Evolutionary conservation across 2,888 invertebrate genomes (phyloP).

Genomic region (Apamea epomidion): DNA sequence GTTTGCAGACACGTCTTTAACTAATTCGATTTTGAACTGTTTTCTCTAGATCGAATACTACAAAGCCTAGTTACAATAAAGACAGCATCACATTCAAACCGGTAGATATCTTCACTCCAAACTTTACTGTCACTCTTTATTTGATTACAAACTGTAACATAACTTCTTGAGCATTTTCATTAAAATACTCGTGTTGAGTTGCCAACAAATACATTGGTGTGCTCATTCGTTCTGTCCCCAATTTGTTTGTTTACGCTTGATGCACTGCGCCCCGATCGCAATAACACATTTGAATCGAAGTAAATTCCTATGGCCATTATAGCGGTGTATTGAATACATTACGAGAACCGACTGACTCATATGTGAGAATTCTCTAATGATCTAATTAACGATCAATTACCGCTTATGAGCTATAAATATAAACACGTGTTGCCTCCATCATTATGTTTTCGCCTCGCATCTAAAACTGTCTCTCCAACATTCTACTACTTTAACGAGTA

Average conservation of each 20-base stretch:
- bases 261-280: conserved; percentile 44
- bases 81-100: background rate
- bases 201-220: conserved; percentile 45
- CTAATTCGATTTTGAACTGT: background rate
- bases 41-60: background rate
- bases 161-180: conserved; percentile 10
- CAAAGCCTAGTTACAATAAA: background rate
- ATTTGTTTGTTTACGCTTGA: conserved; percentile 56
- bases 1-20: conserved; percentile 8
- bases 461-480: conserved; percentile 41
- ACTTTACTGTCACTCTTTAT: background rate
- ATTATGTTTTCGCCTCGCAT: conserved; percentile 27
- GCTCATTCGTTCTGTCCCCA: conserved; percentile 56
- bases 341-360: conserved; percentile 7
- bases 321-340: conserved; percentile 2
- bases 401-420: conserved; percentile 30
- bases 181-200: conserved; percentile 34
- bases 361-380: conserved; percentile 18
- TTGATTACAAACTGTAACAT: conserved; percentile 11
- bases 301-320: conserved; percentile 14
- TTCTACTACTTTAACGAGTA: conserved; percentile 29
- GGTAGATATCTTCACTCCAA: background rate
- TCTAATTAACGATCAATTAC: conserved; percentile 32
- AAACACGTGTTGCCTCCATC: conserved; percentile 21
- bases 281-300: conserved; percentile 33